phyloP scores from a whole-genome alignment of 2,113 vertebrate genomes.

The Cisticola juncidis region DNA sequence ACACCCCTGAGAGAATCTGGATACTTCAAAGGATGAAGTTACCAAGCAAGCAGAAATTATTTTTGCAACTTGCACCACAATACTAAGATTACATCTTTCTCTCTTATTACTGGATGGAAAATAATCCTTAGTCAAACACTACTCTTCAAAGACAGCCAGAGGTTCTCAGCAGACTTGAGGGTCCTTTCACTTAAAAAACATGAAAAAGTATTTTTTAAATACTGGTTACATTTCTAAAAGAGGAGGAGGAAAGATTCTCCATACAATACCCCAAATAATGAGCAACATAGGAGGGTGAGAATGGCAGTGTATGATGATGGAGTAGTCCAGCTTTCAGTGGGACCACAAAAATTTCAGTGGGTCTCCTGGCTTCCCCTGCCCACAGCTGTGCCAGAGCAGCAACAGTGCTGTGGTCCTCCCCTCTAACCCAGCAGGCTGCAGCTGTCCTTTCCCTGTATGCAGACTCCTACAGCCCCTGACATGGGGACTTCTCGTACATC shows the following conservation, averaged over 20 bases:
- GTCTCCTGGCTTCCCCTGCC: not conserved
- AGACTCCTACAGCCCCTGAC: not conserved
- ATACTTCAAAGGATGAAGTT: constrained; percentile 59
- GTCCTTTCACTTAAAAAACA: not conserved
- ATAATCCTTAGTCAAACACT: not conserved
- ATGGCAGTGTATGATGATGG: not conserved
- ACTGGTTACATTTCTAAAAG: not conserved
- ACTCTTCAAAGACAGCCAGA: not conserved
- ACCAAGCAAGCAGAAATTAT: constrained; percentile 43
- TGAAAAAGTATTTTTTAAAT: not conserved
- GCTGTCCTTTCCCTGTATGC: not conserved
- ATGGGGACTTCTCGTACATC: accelerated
- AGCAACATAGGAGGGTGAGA: accelerated
- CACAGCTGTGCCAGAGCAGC: accelerated
- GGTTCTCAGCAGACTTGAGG: not conserved
- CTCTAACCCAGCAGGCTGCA: not conserved
- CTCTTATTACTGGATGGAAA: not conserved
- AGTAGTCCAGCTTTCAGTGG: not conserved
- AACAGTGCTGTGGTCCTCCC: not conserved
- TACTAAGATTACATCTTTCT: constrained; percentile 28
- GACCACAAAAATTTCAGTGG: not conserved
- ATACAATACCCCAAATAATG: not conserved
- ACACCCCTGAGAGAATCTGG: constrained; percentile 49
- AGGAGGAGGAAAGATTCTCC: not conserved
- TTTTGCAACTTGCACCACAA: constrained; percentile 50